A percentile compares a stretch with the other conserved stretches of the same genome.
Conservation (phyloP, 2,888 invertebrate genomes). For the Sphaerophoria rueppellii region DNA sequence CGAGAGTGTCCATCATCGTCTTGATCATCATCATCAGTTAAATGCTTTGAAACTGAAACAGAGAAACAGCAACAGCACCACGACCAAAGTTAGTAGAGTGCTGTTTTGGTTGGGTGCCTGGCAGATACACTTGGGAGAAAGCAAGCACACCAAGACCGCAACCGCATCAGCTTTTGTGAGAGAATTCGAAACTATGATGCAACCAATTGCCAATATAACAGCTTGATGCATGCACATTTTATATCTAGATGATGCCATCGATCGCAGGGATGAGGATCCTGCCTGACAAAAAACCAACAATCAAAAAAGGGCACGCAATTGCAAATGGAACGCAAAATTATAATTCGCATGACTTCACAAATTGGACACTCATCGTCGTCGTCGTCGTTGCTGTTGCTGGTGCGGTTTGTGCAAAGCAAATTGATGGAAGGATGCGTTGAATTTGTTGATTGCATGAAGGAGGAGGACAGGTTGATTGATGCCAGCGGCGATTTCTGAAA, state of each 20-base stretch:
- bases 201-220: constrained; percentile 44
- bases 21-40: constrained; percentile 66
- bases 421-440: constrained; percentile 59
- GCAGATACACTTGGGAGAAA: constrained; percentile 29
- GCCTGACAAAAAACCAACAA: constrained; percentile 55
- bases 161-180: constrained; percentile 45
- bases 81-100: constrained; percentile 20
- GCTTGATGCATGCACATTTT: constrained; percentile 45
- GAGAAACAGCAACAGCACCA: constrained; percentile 37
- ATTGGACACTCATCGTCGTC: constrained; percentile 39
- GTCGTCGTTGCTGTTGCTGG: neutral
- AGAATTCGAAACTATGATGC: constrained; percentile 25
- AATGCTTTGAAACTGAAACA: constrained; percentile 6
- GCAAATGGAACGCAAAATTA: constrained; percentile 69
- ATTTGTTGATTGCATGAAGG: constrained; percentile 40
- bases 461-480: constrained; percentile 34
- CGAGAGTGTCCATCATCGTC: constrained; percentile 73
- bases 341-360: constrained; percentile 71
- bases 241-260: constrained; percentile 65
- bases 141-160: constrained; percentile 48
- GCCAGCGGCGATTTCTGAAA: constrained; percentile 42
- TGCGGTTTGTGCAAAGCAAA: constrained; percentile 34
- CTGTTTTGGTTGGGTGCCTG: constrained; percentile 29
- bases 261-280: constrained; percentile 17
- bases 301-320: constrained; percentile 68